phyloP scores from a whole-genome alignment of 2,113 vertebrate genomes.

The Menura novaehollandiae region DNA sequence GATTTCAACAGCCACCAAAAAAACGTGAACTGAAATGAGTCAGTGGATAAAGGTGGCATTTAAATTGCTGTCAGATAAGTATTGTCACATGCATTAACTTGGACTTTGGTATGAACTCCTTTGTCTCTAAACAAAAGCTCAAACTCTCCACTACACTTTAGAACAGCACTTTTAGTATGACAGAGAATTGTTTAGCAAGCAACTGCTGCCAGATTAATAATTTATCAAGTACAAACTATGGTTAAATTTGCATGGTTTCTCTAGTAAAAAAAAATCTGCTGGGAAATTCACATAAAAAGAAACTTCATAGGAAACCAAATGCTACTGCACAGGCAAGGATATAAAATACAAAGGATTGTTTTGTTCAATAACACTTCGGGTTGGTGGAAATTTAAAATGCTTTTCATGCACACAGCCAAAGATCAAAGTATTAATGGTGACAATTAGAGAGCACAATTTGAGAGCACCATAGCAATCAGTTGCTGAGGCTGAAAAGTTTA shows the following conservation, averaged over 20 bases:
- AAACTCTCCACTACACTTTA: not conserved
- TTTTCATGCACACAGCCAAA: not conserved
- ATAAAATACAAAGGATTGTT: not conserved
- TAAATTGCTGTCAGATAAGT: not conserved
- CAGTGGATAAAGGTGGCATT: not conserved
- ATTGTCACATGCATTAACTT: not conserved
- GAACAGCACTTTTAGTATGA: not conserved
- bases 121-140: not conserved
- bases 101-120: not conserved
- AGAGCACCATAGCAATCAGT: not conserved
- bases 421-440: not conserved
- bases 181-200: not conserved
- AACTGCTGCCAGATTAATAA: conserved; percentile 37
- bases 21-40: not conserved
- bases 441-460: not conserved
- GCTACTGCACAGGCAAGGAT: not conserved
- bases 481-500: not conserved
- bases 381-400: not conserved
- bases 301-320: not conserved
- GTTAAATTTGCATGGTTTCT: not conserved
- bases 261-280: not conserved
- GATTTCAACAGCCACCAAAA: not conserved
- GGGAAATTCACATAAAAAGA: not conserved
- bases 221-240: conserved; percentile 1
- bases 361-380: not conserved